Percentiles rank a stretch among this genome's conserved stretches.
Conservation (phyloP, 92 coral and sea anemone genomes). For the Heteractis magnifica region DNA sequence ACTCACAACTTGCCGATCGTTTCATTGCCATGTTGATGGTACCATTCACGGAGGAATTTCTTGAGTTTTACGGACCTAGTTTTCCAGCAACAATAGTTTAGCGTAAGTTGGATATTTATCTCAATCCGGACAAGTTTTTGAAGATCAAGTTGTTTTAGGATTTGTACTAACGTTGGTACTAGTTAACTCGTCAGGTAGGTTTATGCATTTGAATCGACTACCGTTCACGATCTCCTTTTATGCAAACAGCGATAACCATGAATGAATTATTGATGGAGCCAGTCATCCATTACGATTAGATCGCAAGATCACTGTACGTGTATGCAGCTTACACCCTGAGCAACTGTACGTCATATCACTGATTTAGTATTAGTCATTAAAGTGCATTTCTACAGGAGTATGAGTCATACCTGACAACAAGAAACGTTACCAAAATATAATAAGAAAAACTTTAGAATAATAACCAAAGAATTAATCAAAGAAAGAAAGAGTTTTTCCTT, state of each 20-base stretch:
- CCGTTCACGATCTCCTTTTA: neutral
- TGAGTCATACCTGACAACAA: too few species aligned
- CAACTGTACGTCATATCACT: too few species aligned
- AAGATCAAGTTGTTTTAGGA: neutral
- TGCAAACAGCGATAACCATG: neutral
- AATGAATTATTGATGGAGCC: neutral
- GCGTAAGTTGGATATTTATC: neutral
- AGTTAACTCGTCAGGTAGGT: neutral
- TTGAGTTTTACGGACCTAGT: neutral
- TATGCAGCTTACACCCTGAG: too few species aligned
- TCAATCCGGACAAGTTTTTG: neutral
- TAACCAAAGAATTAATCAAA: neutral
- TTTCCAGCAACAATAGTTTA: neutral
- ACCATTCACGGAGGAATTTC: neutral
- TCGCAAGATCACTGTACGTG: neutral
- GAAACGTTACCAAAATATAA: too few species aligned
- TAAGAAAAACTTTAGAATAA: too few species aligned
- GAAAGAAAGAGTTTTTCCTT: neutral
- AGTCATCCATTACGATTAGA: neutral
- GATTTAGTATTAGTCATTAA: too few species aligned
- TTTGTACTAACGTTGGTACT: too few species aligned
- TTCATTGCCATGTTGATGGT: constrained; percentile 33
- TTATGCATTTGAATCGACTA: neutral
- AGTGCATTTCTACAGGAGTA: too few species aligned
- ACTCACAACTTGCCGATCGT: constrained; percentile 66